Base-by-base conservation (phyloP, 2,113 vertebrate genomes). In the Pongo abelii region DNA sequence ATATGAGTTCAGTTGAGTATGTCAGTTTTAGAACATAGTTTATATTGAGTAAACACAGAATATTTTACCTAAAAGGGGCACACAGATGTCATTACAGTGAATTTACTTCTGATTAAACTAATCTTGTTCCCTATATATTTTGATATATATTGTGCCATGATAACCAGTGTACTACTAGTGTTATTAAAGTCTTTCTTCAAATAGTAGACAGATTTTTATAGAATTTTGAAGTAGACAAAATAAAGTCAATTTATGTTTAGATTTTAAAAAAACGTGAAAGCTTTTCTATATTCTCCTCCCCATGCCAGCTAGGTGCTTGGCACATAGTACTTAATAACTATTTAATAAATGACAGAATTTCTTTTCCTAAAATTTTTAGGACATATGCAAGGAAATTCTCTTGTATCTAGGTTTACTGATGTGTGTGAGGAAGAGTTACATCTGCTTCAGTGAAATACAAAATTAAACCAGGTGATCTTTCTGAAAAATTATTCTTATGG, bases 131-230 rank as follows among this genome's bases (percentile, higher is more conserved):
- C 35, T 23, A 11, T 23, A 86, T 27, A 14, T 72, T 97, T 97
- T 38, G 35, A 43, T 77, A 87, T 7, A 52, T 88, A 59, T 46
- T 79, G 46, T 64, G n/a, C 22, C 59, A 90, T 97, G 61, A 50
- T 93, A 91, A 88, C 30, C 20, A 83, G 9, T 74, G 35, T 0
- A 32, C 32, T 0, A 32, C 23, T 92, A 38, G 96, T 95, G 90
- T 98, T 98, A 97, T 92, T 96, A 64, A 97, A 97, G 83, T 93
- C 55, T 97, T 97, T 95, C 77, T 94, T 64, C 3, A 78, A 70
- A 57, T 30, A 64, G 27, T 79, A 61, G 38, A 50, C 17, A 69
- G 16, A n/a, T 72, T 89, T 84, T 90, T 17, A 55, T 30, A 88
- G 57, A 90, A 96, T 97, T 94, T 98, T 81, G 77, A 84, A 94